Evolutionary conservation across 2,113 vertebrate genomes (phyloP).

Genomic region (Oreocharis arfaki): DNA sequence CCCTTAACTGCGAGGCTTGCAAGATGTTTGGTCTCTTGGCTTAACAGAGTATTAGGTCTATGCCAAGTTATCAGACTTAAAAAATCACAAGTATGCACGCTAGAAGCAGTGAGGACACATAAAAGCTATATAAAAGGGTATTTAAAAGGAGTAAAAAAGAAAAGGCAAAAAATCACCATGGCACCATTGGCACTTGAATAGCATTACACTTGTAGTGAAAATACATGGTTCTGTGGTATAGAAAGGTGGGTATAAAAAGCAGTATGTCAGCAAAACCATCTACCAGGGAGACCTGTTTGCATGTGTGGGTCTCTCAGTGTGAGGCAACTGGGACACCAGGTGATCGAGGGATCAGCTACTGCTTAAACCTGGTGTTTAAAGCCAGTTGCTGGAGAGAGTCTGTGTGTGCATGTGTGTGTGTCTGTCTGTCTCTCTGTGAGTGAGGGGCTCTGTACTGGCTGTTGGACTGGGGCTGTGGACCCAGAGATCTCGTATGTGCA

Average conservation of each 20-base stretch:
- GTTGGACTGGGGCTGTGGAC: neutral
- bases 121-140: too few species aligned
- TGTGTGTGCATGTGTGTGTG: too few species aligned
- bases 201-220: neutral
- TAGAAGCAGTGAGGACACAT: too few species aligned
- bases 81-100: too few species aligned
- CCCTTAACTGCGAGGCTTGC: too few species aligned
- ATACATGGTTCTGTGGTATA: neutral
- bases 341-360: accelerated
- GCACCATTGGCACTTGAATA: too few species aligned
- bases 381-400: neutral
- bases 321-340: neutral
- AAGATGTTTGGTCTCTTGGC: too few species aligned
- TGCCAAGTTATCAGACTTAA: too few species aligned
- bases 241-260: neutral
- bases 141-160: too few species aligned
- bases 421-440: neutral
- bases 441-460: neutral
- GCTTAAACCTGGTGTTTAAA: neutral
- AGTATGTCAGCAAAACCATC: accelerated
- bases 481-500: accelerated
- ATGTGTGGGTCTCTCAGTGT: neutral
- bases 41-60: too few species aligned
- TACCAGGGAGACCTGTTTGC: neutral
- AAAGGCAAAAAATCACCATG: too few species aligned